These are phyloP conservation scores for Penaeus chinensis DNA, from an alignment of 1,140 invertebrate species.

Conservation along the genomic window DNA sequence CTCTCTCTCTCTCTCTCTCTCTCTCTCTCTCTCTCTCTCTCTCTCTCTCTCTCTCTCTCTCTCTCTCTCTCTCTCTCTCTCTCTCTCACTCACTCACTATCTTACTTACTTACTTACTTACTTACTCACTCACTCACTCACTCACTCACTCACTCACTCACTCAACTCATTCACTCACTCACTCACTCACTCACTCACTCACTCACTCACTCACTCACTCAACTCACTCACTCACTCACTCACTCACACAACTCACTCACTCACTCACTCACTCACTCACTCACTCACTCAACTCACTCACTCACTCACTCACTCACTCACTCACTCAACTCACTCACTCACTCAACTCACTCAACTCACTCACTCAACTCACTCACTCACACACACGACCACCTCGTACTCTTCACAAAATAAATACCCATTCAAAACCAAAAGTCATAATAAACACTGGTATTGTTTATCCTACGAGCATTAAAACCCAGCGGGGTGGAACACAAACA, in stretches of 20 bases:
- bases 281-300: not conserved
- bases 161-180: not conserved
- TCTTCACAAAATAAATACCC: too few species aligned
- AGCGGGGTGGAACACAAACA: not conserved
- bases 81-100: not conserved
- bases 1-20: not conserved
- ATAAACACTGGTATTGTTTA: too few species aligned
- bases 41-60: constrained; percentile 23
- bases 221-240: constrained; percentile 8
- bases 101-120: not conserved
- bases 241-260: not conserved
- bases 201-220: not conserved
- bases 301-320: not conserved
- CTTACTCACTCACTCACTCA: not conserved
- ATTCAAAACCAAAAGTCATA: too few species aligned
- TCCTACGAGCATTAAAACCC: not conserved
- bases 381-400: too few species aligned
- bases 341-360: constrained; percentile 9
- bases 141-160: not conserved
- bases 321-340: not conserved
- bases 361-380: not conserved
- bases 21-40: constrained; percentile 30
- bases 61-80: constrained; percentile 10
- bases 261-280: not conserved
- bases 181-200: not conserved